A percentile compares a stretch with the other conserved stretches of the same genome.
Evolutionary conservation across 2,797 vertebrate genomes (phyloP).

Genomic region (Tapirus indicus): DNA sequence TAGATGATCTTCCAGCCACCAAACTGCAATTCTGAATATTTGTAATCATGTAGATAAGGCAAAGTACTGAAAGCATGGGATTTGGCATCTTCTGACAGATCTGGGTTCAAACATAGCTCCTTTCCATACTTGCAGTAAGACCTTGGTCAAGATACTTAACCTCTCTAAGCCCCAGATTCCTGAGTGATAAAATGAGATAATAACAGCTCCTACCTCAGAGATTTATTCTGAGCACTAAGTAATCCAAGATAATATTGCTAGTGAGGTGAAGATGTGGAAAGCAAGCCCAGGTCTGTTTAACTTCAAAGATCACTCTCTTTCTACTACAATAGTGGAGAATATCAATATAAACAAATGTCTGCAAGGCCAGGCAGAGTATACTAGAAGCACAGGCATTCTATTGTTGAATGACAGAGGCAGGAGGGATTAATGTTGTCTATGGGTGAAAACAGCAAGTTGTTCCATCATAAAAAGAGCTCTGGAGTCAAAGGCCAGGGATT

Average conservation of each 20-base stretch:
- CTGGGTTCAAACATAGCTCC: not conserved
- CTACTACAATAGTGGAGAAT: not conserved
- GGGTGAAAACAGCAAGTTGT: not conserved
- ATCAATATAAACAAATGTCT: not conserved
- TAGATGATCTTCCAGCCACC: not conserved
- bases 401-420: not conserved
- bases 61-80: conserved; percentile 2
- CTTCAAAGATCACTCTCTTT: conserved; percentile 17
- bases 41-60: not conserved
- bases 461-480: conserved; percentile 29
- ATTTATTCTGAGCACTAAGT: not conserved
- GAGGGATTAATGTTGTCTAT: not conserved
- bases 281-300: not conserved
- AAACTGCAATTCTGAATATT: conserved; percentile 26
- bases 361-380: not conserved
- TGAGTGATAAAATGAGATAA: conserved; percentile 47
- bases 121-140: not conserved
- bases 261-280: not conserved
- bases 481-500: not conserved
- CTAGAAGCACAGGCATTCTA: not conserved
- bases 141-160: conserved; percentile 31
- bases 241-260: not conserved
- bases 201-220: not conserved
- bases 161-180: not conserved
- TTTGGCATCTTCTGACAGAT: not conserved